These are phyloP conservation scores for Ephestia elutella DNA, from an alignment of 1,140 invertebrate species.

Conservation along the genomic window DNA sequence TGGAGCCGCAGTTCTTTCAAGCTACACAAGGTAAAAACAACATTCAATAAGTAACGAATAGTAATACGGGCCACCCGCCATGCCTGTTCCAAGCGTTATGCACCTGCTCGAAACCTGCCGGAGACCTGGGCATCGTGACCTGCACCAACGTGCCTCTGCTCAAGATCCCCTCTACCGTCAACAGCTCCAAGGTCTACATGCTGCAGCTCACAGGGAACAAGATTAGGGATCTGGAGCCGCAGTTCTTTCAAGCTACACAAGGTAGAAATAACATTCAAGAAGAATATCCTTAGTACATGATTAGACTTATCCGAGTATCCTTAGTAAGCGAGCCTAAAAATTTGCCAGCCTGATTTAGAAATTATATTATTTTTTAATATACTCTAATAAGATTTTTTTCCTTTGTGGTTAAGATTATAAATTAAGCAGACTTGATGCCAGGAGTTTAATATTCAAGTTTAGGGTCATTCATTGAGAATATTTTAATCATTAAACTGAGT, in stretches of 20 bases:
- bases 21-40: slow-evolving; percentile 77
- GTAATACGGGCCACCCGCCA: slow-evolving; percentile 79
- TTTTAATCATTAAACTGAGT: too few relatives aligned
- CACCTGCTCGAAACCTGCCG: slow-evolving; percentile 86
- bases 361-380: too few relatives aligned
- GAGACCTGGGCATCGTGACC: slow-evolving; percentile 86
- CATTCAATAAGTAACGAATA: too few relatives aligned
- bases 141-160: slow-evolving; percentile 85
- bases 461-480: too few relatives aligned
- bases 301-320: too few relatives aligned
- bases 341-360: too few relatives aligned
- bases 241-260: slow-evolving; percentile 83
- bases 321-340: too few relatives aligned
- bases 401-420: too few relatives aligned
- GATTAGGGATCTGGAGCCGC: slow-evolving; percentile 82
- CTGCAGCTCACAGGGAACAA: slow-evolving; percentile 86
- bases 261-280: slow-evolving; percentile 75
- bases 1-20: slow-evolving; percentile 86
- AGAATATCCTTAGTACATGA: too few relatives aligned
- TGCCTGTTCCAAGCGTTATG: slow-evolving; percentile 88
- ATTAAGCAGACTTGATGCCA: too few relatives aligned
- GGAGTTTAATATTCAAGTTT: too few relatives aligned
- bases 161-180: slow-evolving; percentile 82
- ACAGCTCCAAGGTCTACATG: slow-evolving; percentile 88
- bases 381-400: too few relatives aligned